Evolutionary conservation across 2,888 invertebrate species (phyloP).

Genomic region (Ectemnius continuus): DNA sequence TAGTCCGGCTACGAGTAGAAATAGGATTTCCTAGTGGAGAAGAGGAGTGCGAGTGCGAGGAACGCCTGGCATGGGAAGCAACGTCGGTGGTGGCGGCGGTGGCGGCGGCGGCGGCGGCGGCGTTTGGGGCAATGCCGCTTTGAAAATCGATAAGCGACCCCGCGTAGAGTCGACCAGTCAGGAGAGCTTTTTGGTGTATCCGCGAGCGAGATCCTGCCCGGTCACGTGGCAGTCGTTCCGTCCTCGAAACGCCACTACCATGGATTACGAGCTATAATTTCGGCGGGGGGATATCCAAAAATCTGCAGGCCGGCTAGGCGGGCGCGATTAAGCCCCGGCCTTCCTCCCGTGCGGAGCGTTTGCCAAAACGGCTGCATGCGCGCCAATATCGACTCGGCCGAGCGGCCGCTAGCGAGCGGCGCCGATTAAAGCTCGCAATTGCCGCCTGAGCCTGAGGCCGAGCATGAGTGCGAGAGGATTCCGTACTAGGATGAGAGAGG

Average conservation of each 20-base stretch:
- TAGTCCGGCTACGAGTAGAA: no score
- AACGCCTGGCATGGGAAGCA: constrained; percentile 35
- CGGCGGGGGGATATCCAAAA: constrained; percentile 30
- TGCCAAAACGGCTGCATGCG: constrained; percentile 8
- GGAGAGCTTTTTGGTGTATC: constrained; percentile 62
- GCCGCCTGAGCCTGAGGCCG: background rate
- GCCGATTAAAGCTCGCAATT: constrained; percentile 1
- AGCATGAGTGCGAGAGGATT: background rate
- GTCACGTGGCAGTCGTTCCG: constrained; percentile 53
- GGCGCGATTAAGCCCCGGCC: no score
- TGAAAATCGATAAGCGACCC: constrained; percentile 68
- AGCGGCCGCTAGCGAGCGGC: background rate
- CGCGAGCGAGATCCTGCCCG: constrained; percentile 57
- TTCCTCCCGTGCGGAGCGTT: background rate
- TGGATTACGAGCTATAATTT: constrained; percentile 44
- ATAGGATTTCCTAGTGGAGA: background rate
- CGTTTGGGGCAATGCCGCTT: constrained; percentile 62
- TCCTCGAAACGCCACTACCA: constrained; percentile 52
- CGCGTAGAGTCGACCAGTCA: constrained; percentile 63
- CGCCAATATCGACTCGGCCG: constrained; percentile 6
- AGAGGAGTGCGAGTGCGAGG: constrained; percentile 35
- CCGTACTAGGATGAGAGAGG: background rate
- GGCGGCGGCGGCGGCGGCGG: constrained; percentile 51
- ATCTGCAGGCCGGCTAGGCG: constrained; percentile 11
- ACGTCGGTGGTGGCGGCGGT: constrained; percentile 50